Conservation (phyloP, 2,113 vertebrate species). For the Gymnorhina tibicen region DNA sequence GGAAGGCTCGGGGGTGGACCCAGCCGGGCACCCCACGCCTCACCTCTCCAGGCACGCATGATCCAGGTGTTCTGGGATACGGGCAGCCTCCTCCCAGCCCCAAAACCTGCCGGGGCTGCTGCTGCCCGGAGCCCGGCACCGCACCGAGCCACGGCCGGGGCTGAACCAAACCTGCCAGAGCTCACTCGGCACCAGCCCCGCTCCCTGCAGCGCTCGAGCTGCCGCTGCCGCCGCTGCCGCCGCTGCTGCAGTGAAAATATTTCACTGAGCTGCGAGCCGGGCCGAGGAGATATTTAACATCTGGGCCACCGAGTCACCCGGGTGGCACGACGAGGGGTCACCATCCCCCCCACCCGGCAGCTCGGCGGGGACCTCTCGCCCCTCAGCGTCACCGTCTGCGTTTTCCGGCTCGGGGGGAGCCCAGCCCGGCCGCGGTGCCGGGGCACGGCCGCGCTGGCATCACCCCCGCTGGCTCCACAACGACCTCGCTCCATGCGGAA, state of each 20-base stretch:
- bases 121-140: rapidly evolving
- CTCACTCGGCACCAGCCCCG: neutral
- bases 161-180: neutral
- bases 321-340: neutral
- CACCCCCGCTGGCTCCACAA: neutral
- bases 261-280: neutral
- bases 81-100: neutral
- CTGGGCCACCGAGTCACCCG: neutral
- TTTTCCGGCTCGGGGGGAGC: neutral
- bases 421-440: neutral
- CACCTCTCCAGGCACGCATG: neutral
- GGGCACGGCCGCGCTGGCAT: neutral
- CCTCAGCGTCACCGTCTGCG: neutral
- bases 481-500: rapidly evolving
- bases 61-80: neutral
- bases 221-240: neutral
- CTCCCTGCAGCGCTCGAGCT: constrained; percentile 5
- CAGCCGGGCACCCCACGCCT: neutral
- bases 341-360: neutral
- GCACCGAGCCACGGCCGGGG: neutral
- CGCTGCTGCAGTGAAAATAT: constrained; percentile 40
- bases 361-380: neutral
- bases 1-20: neutral
- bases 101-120: neutral
- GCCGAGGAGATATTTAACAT: neutral